These are phyloP conservation scores for Tethya wilhelma DNA, from an alignment of 37 sponge, comb jelly and placozoan species.

Conservation along the genomic window DNA sequence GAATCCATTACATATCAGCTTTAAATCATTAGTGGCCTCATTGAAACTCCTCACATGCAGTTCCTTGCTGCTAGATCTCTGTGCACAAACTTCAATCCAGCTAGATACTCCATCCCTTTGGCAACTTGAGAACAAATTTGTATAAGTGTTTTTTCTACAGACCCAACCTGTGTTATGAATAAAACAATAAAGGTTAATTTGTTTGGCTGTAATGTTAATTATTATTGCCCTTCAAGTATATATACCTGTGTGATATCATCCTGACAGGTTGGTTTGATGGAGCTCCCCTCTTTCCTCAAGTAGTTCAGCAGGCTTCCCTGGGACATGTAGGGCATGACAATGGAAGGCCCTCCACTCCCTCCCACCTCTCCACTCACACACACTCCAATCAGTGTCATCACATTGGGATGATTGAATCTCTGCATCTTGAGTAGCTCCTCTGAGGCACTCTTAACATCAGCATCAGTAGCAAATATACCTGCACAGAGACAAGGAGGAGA, in stretches of 20 bases:
- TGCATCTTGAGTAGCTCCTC: slow-evolving; percentile 29
- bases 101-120: slow-evolving; percentile 44
- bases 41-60: slow-evolving; percentile 32
- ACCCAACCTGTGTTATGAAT: slow-evolving; percentile 6
- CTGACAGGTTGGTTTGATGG: not conserved
- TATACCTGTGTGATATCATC: not conserved
- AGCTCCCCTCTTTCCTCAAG: slow-evolving; percentile 15
- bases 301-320: slow-evolving; percentile 29
- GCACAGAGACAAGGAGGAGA: too few species aligned
- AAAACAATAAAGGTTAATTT: too few species aligned
- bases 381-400: slow-evolving; percentile 45
- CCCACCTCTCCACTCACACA: slow-evolving; percentile 7
- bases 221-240: too few species aligned
- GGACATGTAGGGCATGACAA: slow-evolving; percentile 42
- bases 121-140: slow-evolving; percentile 31
- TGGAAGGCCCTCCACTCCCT: slow-evolving; percentile 12
- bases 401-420: slow-evolving; percentile 36
- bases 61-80: slow-evolving; percentile 59
- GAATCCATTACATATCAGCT: not conserved
- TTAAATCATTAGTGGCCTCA: too few species aligned
- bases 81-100: slow-evolving; percentile 17
- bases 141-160: not conserved
- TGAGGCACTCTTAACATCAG: slow-evolving; percentile 9
- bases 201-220: too few species aligned
- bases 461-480: slow-evolving; percentile 31